Conservation (phyloP, 2,888 invertebrate species). For the Exocentrus adspersus region DNA sequence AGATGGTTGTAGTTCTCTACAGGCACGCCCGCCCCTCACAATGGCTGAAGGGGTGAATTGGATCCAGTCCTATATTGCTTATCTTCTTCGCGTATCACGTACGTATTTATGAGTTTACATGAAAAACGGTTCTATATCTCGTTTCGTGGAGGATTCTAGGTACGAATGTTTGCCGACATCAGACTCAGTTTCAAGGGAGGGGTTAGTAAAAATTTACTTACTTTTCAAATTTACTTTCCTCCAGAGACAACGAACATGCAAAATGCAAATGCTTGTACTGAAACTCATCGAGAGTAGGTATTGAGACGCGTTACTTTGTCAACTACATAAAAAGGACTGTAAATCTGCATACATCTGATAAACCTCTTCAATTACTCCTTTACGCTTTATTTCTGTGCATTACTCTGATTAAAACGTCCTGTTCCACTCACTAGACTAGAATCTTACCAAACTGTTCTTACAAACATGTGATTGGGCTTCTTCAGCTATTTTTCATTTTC, state of each 20-base stretch:
- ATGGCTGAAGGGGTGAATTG: conserved; percentile 21
- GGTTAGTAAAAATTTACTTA: no score
- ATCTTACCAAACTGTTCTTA: no score
- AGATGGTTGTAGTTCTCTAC: conserved; percentile 37
- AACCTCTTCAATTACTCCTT: conserved; percentile 53
- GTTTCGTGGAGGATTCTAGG: not conserved
- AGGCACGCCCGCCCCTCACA: conserved; percentile 13
- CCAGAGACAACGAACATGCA: no score
- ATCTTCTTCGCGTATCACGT: conserved; percentile 13
- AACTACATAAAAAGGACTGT: conserved; percentile 35
- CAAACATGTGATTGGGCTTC: no score
- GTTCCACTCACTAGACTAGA: no score
- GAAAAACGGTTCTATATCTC: conserved; percentile 10
- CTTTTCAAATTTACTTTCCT: no score
- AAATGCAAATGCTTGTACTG: conserved; percentile 26
- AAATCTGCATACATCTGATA: conserved; percentile 53
- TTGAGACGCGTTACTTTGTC: not conserved
- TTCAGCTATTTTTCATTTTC: no score
- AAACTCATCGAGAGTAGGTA: no score
- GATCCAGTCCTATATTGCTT: conserved; percentile 44
- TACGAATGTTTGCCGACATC: not conserved
- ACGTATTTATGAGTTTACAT: conserved; percentile 17
- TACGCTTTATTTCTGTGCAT: conserved; percentile 47
- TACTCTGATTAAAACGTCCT: conserved; percentile 52
- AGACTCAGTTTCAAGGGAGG: no score